Evolutionary conservation across 2,113 vertebrate genomes (phyloP), one percentile per base, ranked within the genome.

Genomic region (Columba livia): DNA sequence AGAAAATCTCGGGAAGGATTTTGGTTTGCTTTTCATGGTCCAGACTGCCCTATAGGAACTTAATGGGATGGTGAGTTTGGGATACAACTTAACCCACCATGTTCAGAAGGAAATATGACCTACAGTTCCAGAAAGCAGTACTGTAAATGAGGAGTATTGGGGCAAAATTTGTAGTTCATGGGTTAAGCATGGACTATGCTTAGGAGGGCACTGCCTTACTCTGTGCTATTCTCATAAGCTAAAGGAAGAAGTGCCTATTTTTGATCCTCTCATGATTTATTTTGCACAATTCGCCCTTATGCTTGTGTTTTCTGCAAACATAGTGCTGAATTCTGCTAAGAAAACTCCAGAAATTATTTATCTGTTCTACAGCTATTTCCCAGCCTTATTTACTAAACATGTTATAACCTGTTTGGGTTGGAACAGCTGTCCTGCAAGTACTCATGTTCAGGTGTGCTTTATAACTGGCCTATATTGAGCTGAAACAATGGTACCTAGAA

Each of bases 1-100:
- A 85, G 42, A 91, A 88, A 91, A 62, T 16, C 12, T 77, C 54
- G 47, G 21, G 20, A 69, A 69, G 12, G 25, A 34, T 62, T 90
- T 72, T 70, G 7, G 1, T 40, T 66, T 74, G 17, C 4, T 79
- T 90, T 79, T 60, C 44, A 28, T 48, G 29, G 32, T 34, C 42
- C 71, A 56, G 36, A 40, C 10, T 71, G 13, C 13, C 80, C 5
- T 62, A 4, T 6, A 26, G 12, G 9, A 81, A 34, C 32, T 84
- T 71, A 31, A 67, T 18, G 12, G 42, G 18, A 38, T 56, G 13
- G 5, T 74, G 56, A 67, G 9, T 40, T 3, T 5, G 29, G 42
- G 29, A 74, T 74, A 48, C 15, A 67, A 20, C 14, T 64, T 87
- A 32, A 57, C 9, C 6, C 9, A 28, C 13, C 0, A 0, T 44